Conservation (phyloP, 2,888 invertebrate genomes). For the Liposcelis brunnea region DNA sequence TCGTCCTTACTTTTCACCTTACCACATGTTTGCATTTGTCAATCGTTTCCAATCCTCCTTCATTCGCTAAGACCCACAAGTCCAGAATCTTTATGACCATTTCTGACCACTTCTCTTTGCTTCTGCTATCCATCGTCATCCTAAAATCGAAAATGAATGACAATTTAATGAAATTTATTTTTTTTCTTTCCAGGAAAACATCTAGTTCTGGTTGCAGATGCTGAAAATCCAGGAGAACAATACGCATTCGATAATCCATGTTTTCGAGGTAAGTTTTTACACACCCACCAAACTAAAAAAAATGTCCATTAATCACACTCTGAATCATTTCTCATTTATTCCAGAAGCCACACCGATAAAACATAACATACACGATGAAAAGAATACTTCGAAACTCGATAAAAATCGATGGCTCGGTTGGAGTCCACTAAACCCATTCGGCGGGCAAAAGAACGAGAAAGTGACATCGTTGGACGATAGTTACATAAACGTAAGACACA, state of each 20-base stretch:
- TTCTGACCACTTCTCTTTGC: too few species aligned
- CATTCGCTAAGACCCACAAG: too few species aligned
- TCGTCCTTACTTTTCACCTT: too few species aligned
- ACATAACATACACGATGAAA: conserved; percentile 9
- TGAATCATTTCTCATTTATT: background rate
- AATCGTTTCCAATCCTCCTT: too few species aligned
- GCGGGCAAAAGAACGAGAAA: conserved; percentile 27
- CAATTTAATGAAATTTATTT: too few species aligned
- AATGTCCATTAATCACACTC: too few species aligned
- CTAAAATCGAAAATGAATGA: too few species aligned
- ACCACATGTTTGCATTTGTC: too few species aligned
- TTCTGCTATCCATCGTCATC: too few species aligned
- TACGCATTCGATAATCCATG: conserved; percentile 70
- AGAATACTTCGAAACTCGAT: conserved; percentile 11
- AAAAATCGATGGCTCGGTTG: conserved; percentile 28
- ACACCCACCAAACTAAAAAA: background rate
- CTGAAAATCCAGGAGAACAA: conserved; percentile 56
- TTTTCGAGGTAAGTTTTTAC: conserved; percentile 30
- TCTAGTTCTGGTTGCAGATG: conserved; percentile 53
- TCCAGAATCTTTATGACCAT: too few species aligned
- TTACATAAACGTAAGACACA: conserved; percentile 29
- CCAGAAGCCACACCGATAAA: conserved; percentile 15
- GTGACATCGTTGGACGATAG: conserved; percentile 36
- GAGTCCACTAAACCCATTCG: conserved; percentile 25
- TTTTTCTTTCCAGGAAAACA: conserved; percentile 42